These are phyloP conservation scores for Oryctolagus cuniculus DNA, from an alignment of 2,113 vertebrate genomes.

Conservation along the genomic window mOryCun1.1 NC_091452.1:852501-853000, in stretches of 20 bases:
- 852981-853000: not conserved
- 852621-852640: not conserved
- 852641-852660: not conserved
- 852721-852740: not conserved
- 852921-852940: not conserved
- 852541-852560: too few species aligned
- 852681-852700: not conserved
- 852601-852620: too few species aligned
- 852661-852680: not conserved
- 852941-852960: too few species aligned
- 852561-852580: too few species aligned
- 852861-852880: too few species aligned
- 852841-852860: not conserved
- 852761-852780: accelerated
- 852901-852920: not conserved
- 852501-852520: not conserved
- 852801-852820: not conserved
- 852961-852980: not conserved
- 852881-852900: too few species aligned
- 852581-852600: not conserved
- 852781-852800: not conserved
- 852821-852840: not conserved
- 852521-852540: not conserved
- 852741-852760: accelerated
- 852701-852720: not conserved